phyloP scores from a whole-genome alignment of 2,888 invertebrate genomes.

The Petrophora chlorosata region DNA sequence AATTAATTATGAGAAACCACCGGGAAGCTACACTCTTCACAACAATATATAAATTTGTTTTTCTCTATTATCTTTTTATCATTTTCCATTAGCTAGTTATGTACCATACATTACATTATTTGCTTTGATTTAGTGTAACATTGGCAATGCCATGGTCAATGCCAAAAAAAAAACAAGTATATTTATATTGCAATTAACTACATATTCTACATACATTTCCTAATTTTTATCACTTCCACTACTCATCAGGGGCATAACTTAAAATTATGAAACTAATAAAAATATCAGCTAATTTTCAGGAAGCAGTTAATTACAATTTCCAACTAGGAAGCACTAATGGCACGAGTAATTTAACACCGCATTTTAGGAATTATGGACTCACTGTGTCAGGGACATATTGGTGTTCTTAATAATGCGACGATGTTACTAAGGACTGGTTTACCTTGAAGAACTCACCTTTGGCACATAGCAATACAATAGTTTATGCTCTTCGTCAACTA shows the following conservation, averaged over 20 bases:
- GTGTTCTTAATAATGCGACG: conserved; percentile 7
- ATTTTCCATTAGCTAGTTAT: no score
- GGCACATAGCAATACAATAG: conserved; percentile 97
- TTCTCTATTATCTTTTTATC: no score
- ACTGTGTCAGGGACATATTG: not conserved
- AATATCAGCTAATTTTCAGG: not conserved
- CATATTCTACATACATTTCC: no score
- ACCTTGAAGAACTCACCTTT: conserved; percentile 85
- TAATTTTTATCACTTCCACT: not conserved
- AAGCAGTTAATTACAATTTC: not conserved
- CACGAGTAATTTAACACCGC: not conserved
- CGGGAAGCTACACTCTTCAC: no score
- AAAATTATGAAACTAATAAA: not conserved
- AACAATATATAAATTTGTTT: no score
- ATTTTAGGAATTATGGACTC: not conserved
- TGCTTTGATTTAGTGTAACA: no score
- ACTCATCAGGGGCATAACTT: not conserved
- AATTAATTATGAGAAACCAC: no score
- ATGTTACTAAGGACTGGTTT: conserved; percentile 20
- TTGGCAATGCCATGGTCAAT: no score
- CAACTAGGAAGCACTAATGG: not conserved
- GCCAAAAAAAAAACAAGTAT: no score
- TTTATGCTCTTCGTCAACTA: conserved; percentile 92
- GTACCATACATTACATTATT: no score
- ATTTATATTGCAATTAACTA: no score